Evolutionary conservation across 2,888 invertebrate species (phyloP).

Genomic region (Drosophila picticornis): DNA sequence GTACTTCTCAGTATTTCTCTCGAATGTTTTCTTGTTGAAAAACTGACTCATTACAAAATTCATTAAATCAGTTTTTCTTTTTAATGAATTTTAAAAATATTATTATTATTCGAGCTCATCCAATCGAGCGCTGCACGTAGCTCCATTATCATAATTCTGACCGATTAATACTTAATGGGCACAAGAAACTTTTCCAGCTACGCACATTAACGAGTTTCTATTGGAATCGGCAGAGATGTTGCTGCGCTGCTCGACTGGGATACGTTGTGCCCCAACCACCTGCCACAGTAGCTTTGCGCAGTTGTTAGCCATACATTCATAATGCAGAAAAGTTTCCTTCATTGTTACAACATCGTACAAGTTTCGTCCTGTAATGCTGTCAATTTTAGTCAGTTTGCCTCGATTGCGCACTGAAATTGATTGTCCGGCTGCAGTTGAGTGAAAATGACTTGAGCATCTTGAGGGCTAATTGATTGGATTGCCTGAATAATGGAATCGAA

Average conservation of each 20-base stretch:
- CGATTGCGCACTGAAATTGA: slow-evolving; percentile 44
- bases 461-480: slow-evolving; percentile 62
- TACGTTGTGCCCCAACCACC: background rate
- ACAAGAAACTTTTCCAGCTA: slow-evolving; percentile 39
- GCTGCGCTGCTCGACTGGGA: slow-evolving; percentile 5
- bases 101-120: slow-evolving; percentile 13
- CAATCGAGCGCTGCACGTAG: slow-evolving; percentile 1
- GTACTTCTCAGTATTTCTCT: background rate
- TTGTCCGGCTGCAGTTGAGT: slow-evolving; percentile 50
- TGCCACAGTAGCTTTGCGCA: slow-evolving; percentile 7
- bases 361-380: slow-evolving; percentile 54
- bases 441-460: slow-evolving; percentile 43
- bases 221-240: slow-evolving; percentile 50
- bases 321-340: slow-evolving; percentile 40
- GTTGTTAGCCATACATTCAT: slow-evolving; percentile 54
- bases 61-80: background rate
- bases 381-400: slow-evolving; percentile 34
- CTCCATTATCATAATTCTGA: slow-evolving; percentile 40
- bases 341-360: slow-evolving; percentile 26
- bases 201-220: slow-evolving; percentile 54
- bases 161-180: slow-evolving; percentile 62
- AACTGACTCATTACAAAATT: slow-evolving; percentile 17
- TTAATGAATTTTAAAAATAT: background rate
- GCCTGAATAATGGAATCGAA: slow-evolving; percentile 19
- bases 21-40: background rate